These are phyloP conservation scores for Bos taurus DNA, from an alignment of 2,113 vertebrate species.

Conservation along the genomic window DNA sequence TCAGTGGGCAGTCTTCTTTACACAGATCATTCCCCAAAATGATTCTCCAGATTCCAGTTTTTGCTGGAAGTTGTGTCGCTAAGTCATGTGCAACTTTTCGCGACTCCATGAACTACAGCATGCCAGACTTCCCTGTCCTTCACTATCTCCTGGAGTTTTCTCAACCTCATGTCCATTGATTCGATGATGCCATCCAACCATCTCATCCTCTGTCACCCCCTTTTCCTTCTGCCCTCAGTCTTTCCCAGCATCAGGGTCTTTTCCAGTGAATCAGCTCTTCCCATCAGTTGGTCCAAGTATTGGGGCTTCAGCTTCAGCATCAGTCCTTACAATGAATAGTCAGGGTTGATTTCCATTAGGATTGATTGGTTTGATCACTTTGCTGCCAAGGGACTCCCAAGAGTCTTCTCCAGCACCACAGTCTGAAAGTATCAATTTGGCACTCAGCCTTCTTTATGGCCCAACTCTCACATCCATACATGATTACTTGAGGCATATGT, in stretches of 20 bases:
- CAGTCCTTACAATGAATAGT: background rate
- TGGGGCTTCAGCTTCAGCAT: background rate
- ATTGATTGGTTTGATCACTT: background rate
- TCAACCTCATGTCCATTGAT: background rate
- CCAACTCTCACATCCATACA: background rate
- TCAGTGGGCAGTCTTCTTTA: background rate
- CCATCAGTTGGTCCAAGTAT: background rate
- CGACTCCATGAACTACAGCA: background rate
- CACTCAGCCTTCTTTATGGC: background rate
- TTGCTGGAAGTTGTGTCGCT: background rate
- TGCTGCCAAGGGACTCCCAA: background rate
- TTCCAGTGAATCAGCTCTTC: background rate
- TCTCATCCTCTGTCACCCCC: background rate
- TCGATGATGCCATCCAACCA: background rate
- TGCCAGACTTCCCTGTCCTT: background rate
- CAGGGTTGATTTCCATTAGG: background rate
- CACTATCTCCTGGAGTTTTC: background rate
- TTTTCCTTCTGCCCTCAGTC: background rate
- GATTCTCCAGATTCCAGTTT: background rate
- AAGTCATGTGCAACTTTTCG: fast-evolving
- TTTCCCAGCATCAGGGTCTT: background rate
- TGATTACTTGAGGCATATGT: background rate
- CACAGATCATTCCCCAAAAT: background rate
- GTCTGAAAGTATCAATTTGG: background rate
- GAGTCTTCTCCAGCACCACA: background rate